A percentile compares a stretch with the other conserved stretches of the same genome.
Evolutionary conservation across 2,888 invertebrate species (phyloP).

Genomic region (Eristalis arbustorum): DNA sequence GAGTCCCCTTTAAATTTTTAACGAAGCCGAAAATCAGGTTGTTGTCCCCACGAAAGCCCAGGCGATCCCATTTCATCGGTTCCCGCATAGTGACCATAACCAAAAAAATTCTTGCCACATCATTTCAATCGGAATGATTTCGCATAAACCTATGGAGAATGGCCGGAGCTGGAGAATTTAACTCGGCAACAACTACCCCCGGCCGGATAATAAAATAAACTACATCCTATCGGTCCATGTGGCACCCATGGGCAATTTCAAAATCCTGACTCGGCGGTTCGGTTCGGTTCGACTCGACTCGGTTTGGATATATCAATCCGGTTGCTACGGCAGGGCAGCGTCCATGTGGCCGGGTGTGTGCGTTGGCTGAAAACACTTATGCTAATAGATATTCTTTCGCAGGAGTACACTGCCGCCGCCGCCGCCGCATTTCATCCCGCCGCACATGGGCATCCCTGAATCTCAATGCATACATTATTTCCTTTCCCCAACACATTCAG

Average conservation of each 20-base stretch:
- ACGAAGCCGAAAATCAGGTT: constrained; percentile 22
- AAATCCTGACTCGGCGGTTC: constrained; percentile 69
- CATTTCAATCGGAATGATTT: constrained; percentile 70
- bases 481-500: constrained; percentile 29
- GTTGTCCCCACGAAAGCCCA: constrained; percentile 44
- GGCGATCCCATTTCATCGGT: constrained; percentile 26
- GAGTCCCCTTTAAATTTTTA: constrained; percentile 37
- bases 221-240: constrained; percentile 68
- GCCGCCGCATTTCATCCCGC: constrained; percentile 57
- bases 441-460: constrained; percentile 40
- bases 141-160: constrained; percentile 62
- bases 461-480: constrained; percentile 46
- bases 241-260: constrained; percentile 70
- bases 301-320: constrained; percentile 57
- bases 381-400: constrained; percentile 70
- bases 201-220: constrained; percentile 70
- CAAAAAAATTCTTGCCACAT: constrained; percentile 65
- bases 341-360: neutral
- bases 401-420: constrained; percentile 50
- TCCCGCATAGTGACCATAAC: constrained; percentile 22
- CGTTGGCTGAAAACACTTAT: constrained; percentile 61
- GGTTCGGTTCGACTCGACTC: constrained; percentile 29
- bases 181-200: constrained; percentile 66
- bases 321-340: neutral
- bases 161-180: constrained; percentile 50